phyloP scores from a whole-genome alignment of 2,113 vertebrate species.

The Solea solea region DNA sequence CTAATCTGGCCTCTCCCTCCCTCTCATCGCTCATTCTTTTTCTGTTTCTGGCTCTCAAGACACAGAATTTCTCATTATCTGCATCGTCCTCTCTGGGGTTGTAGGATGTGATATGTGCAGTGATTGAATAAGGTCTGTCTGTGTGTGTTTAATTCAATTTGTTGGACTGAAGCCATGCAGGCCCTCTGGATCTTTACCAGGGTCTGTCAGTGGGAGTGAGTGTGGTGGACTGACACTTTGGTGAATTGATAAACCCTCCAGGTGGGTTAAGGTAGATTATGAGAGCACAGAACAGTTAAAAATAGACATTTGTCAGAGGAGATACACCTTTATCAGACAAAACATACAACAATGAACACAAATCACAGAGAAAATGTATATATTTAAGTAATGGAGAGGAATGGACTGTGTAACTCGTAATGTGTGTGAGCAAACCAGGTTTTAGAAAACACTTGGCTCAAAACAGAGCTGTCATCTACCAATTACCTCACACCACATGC shows the following conservation, averaged over 20 bases:
- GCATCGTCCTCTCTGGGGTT: neutral
- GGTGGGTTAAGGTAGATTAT: neutral
- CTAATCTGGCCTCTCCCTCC: conserved; percentile 52
- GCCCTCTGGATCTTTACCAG: neutral
- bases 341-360: too few relatives aligned
- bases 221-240: neutral
- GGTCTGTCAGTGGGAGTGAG: neutral
- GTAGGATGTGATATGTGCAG: conserved; percentile 41
- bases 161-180: conserved; percentile 1
- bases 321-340: neutral
- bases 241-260: neutral
- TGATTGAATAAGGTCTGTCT: conserved; percentile 26
- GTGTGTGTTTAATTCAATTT: conserved; percentile 38
- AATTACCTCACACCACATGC: too few relatives aligned
- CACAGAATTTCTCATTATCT: conserved; percentile 55
- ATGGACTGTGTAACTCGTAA: too few relatives aligned
- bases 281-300: neutral
- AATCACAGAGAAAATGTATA: too few relatives aligned
- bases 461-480: too few relatives aligned
- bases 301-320: neutral
- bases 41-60: conserved; percentile 18
- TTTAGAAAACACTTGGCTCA: too few relatives aligned
- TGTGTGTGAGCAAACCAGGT: too few relatives aligned
- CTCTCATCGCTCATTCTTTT: conserved; percentile 23
- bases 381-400: too few relatives aligned